Percentiles rank a stretch among this genome's conserved stretches.
phyloP scores from a whole-genome alignment of 1,140 invertebrate species.

The Diorhabda carinulata region DNA sequence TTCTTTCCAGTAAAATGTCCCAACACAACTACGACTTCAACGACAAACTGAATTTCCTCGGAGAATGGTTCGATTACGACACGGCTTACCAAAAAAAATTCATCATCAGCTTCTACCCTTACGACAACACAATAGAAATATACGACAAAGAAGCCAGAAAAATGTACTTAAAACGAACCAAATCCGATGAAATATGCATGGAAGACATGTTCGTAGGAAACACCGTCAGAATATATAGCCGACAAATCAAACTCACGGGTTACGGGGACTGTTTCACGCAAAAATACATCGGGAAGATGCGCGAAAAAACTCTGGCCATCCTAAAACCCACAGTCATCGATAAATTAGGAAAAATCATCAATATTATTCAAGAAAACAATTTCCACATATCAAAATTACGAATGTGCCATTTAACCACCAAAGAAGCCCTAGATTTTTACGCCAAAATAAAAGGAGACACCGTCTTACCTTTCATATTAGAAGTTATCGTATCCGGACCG shows the following conservation, averaged over 20 bases:
- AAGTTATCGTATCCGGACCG: constrained; percentile 61
- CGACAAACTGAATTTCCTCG: constrained; percentile 43
- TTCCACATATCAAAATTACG: constrained; percentile 58
- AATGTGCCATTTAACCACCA: constrained; percentile 58
- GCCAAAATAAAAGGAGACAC: constrained; percentile 49
- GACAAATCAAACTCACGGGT: constrained; percentile 63
- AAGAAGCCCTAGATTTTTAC: constrained; percentile 58
- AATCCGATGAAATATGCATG: constrained; percentile 54
- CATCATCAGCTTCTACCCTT: constrained; percentile 63
- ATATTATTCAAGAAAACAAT: constrained; percentile 48
- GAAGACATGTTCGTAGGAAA: constrained; percentile 68
- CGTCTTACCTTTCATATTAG: constrained; percentile 47
- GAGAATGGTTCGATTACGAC: constrained; percentile 69
- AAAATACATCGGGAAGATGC: constrained; percentile 48
- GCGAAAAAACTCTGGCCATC: constrained; percentile 55
- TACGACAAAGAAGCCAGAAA: constrained; percentile 62
- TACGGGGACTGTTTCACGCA: constrained; percentile 61
- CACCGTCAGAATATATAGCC: constrained; percentile 62
- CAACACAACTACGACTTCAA: constrained; percentile 39
- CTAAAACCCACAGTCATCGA: constrained; percentile 58
- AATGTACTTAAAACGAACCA: constrained; percentile 62
- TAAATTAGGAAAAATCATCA: constrained; percentile 63
- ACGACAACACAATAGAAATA: constrained; percentile 66
- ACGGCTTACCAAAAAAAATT: constrained; percentile 61
- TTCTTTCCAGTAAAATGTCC: constrained; percentile 11